Evolutionary conservation across 1,140 invertebrate genomes (phyloP).

Genomic region (Lycorma delicatula): DNA sequence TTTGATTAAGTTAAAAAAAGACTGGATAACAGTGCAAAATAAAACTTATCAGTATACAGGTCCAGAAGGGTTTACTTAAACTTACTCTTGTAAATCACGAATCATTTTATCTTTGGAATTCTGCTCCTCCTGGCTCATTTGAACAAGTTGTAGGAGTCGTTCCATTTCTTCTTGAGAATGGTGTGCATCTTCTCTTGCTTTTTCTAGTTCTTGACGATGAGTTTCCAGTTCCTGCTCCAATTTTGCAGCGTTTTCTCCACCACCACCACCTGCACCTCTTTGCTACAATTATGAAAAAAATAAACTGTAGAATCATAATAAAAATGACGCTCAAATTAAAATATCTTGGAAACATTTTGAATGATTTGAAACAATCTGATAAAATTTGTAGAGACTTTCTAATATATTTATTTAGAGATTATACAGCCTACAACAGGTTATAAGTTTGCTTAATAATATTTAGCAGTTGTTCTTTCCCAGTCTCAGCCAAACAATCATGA

Average conservation of each 20-base stretch:
- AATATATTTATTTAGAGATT: no score
- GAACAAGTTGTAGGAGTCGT: conserved; percentile 78
- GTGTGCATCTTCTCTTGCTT: conserved; percentile 68
- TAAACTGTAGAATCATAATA: no score
- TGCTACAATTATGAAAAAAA: background rate
- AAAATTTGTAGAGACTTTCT: no score
- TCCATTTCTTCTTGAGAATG: conserved; percentile 81
- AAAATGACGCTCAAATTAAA: no score
- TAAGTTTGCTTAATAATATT: no score
- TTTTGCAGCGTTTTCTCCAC: conserved; percentile 34
- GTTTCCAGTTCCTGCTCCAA: conserved; percentile 69
- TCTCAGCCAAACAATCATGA: no score
- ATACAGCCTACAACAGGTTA: no score
- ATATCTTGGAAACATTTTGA: no score
- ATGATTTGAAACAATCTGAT: no score
- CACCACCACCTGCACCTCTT: conserved; percentile 7
- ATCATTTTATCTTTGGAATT: conserved; percentile 91
- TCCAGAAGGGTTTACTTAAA: conserved; percentile 27
- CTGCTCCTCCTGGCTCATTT: conserved; percentile 93
- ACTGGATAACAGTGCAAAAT: background rate
- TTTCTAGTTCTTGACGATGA: conserved; percentile 57
- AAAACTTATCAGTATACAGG: background rate
- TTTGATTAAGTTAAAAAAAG: no score
- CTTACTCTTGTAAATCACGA: conserved; percentile 91
- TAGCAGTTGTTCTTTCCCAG: no score